These are phyloP conservation scores for Melanerpes formicivorus DNA, from an alignment of 2,113 vertebrate genomes.

Conservation along the genomic window DNA sequence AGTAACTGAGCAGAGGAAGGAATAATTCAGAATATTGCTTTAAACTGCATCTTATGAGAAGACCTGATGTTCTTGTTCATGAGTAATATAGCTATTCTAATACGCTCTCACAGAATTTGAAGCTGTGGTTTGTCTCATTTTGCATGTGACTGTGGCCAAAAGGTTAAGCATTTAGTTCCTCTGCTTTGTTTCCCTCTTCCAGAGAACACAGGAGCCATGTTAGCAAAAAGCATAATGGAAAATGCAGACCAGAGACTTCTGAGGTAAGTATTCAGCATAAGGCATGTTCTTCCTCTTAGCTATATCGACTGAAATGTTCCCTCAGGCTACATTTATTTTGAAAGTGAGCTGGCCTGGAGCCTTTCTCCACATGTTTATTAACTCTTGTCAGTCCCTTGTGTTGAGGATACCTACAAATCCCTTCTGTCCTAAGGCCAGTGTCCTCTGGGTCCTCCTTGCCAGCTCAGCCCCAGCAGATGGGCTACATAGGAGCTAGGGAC, in stretches of 20 bases:
- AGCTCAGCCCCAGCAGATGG: neutral
- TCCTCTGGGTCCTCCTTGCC: neutral
- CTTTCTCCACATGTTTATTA: neutral
- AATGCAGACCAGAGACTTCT: neutral
- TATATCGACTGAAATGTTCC: neutral
- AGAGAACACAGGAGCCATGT: constrained; percentile 7
- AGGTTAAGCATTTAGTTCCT: neutral
- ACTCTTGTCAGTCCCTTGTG: neutral
- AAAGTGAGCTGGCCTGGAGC: neutral
- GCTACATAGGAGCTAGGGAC: neutral
- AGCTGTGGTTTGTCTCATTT: neutral
- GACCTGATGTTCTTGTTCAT: neutral
- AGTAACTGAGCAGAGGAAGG: neutral
- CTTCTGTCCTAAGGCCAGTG: neutral
- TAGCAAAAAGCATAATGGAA: constrained; percentile 10
- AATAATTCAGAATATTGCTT: neutral
- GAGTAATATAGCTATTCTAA: neutral
- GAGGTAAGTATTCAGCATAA: neutral
- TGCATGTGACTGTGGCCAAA: neutral
- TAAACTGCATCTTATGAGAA: neutral
- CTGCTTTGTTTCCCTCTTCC: neutral
- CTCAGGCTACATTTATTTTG: neutral
- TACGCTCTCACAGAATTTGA: neutral
- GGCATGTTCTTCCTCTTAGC: neutral
- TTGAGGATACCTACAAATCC: neutral